Evolutionary conservation across 1,140 invertebrate species (phyloP).

Genomic region (Microplitis mediator): DNA sequence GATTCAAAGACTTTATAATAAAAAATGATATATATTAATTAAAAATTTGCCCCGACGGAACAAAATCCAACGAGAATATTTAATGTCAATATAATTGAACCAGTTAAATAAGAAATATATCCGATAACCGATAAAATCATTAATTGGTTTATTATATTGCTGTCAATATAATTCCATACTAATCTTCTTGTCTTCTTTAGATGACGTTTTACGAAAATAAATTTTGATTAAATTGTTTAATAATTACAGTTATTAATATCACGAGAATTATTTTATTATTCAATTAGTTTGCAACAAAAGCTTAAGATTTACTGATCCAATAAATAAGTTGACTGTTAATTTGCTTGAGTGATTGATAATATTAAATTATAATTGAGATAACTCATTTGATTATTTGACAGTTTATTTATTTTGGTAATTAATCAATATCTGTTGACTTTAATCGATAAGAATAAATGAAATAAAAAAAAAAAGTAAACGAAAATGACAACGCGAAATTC

Average conservation of each 20-base stretch:
- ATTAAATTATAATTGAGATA: not conserved
- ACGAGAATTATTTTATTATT: too few relatives aligned
- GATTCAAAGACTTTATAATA: not conserved
- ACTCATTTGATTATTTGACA: not conserved
- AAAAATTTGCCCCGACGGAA: slow-evolving; percentile 48
- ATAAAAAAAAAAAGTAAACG: too few relatives aligned
- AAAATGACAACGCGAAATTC: too few relatives aligned
- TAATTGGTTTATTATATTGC: slow-evolving; percentile 40
- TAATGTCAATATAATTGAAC: slow-evolving; percentile 7
- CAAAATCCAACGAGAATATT: slow-evolving; percentile 45
- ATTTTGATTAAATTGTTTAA: not conserved
- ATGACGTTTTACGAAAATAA: not conserved
- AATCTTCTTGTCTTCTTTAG: not conserved
- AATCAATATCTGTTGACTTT: too few relatives aligned
- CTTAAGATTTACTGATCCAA: too few relatives aligned
- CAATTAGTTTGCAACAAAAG: too few relatives aligned
- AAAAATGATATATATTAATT: not conserved
- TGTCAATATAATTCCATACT: slow-evolving; percentile 26
- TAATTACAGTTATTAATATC: too few relatives aligned
- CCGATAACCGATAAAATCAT: slow-evolving; percentile 42
- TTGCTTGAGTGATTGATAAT: too few relatives aligned
- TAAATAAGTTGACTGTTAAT: too few relatives aligned
- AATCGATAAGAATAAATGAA: too few relatives aligned
- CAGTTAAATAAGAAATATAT: slow-evolving; percentile 38
- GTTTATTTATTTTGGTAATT: not conserved